Conservation (phyloP, 2,113 vertebrate genomes). For the Rhinopomastus cyanomelas region DNA sequence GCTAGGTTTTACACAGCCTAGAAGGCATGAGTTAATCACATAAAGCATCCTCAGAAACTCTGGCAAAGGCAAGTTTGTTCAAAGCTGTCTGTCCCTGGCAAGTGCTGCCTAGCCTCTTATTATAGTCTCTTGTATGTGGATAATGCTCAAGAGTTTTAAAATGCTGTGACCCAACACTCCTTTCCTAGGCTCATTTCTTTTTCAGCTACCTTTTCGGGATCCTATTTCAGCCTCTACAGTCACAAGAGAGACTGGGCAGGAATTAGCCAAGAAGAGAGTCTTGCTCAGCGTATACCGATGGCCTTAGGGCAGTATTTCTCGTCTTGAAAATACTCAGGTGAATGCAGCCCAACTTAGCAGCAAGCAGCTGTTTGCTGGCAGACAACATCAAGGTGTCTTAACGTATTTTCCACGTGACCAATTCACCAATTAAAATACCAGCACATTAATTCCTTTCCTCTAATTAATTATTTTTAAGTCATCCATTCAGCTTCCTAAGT, state of each 20-base stretch:
- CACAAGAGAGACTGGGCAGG: neutral
- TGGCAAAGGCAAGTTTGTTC: neutral
- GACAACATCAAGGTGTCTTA: neutral
- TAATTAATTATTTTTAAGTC: neutral
- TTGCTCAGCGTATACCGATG: neutral
- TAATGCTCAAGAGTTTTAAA: neutral
- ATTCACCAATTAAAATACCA: conserved; percentile 13
- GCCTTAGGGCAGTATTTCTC: neutral
- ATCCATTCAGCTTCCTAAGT: neutral
- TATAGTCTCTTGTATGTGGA: neutral
- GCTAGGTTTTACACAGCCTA: neutral
- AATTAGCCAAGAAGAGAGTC: neutral
- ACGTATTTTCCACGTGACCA: neutral
- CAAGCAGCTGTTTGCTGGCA: neutral
- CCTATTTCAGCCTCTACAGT: neutral
- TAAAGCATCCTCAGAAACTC: conserved; percentile 5
- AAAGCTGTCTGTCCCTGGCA: neutral
- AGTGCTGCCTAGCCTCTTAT: neutral
- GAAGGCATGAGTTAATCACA: neutral
- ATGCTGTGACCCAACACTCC: neutral
- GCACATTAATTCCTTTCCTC: neutral
- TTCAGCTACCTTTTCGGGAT: neutral
- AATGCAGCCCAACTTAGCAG: neutral
- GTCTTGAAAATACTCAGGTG: neutral
- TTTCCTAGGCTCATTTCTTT: neutral